Evolutionary conservation across 2,797 vertebrate species (phyloP).

Genomic region (Allobates femoralis): DNA sequence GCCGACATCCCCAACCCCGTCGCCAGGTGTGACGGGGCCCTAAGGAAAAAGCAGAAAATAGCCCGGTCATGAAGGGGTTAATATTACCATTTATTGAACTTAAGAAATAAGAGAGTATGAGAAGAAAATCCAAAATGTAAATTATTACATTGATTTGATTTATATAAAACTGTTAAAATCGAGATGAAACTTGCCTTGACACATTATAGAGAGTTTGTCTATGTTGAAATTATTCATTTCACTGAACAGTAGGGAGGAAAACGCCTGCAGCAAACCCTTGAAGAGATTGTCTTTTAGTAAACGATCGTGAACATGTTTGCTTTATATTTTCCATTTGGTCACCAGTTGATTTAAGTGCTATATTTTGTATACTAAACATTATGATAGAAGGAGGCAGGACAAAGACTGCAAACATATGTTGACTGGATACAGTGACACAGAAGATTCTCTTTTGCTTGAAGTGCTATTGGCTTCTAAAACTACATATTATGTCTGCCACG

Average conservation of each 20-base stretch:
- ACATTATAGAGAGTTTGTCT: slow-evolving; percentile 21
- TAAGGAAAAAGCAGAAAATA: too few relatives aligned
- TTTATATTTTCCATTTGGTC: slow-evolving; percentile 59
- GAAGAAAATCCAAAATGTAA: neutral
- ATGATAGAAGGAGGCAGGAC: slow-evolving; percentile 2
- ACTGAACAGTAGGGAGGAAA: slow-evolving; percentile 45
- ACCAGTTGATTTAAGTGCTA: slow-evolving; percentile 44
- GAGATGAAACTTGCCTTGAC: slow-evolving; percentile 48
- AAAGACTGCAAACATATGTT: slow-evolving; percentile 24
- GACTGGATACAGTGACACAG: slow-evolving; percentile 9
- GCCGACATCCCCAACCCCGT: too few relatives aligned
- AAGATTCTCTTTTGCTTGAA: neutral
- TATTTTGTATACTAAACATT: slow-evolving; percentile 38
- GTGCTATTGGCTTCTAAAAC: neutral
- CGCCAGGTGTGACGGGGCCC: too few relatives aligned
- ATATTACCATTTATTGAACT: slow-evolving; percentile 1
- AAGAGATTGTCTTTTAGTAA: slow-evolving; percentile 49
- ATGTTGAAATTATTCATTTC: slow-evolving; percentile 38
- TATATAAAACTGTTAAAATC: slow-evolving; percentile 32
- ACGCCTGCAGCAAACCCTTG: slow-evolving; percentile 46
- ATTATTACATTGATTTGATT: neutral
- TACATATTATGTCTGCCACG: neutral
- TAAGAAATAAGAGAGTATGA: neutral
- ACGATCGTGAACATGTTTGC: slow-evolving; percentile 59
- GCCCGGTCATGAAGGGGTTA: too few relatives aligned